These are phyloP conservation scores for Charina bottae DNA, from an alignment of 2,113 vertebrate genomes.

Conservation along the genomic window DNA sequence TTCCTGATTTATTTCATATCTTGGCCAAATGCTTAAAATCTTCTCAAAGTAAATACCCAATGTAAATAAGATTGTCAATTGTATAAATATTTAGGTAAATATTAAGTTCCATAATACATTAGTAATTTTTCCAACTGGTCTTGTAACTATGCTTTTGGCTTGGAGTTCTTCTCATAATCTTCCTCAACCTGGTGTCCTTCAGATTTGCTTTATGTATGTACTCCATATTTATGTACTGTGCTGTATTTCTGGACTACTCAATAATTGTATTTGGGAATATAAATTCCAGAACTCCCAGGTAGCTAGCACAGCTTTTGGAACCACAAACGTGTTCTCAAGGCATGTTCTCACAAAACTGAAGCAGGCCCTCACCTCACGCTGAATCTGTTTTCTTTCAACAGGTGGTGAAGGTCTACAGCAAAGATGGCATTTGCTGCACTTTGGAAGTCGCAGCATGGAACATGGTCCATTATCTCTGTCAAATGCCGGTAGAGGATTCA, in stretches of 20 bases:
- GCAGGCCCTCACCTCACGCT: neutral
- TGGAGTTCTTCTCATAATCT: neutral
- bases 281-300: neutral
- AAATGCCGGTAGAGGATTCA: neutral
- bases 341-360: neutral
- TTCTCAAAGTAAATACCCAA: neutral
- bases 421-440: neutral
- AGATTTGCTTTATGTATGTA: neutral
- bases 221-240: neutral
- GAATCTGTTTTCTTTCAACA: neutral
- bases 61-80: neutral
- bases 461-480: neutral
- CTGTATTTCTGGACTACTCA: neutral
- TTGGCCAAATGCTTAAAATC: neutral
- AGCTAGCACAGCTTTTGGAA: neutral
- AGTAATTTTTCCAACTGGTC: neutral
- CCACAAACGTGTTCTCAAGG: neutral
- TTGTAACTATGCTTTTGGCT: neutral
- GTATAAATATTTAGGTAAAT: neutral
- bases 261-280: neutral
- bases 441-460: neutral
- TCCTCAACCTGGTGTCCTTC: neutral
- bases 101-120: neutral
- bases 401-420: neutral
- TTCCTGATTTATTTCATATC: neutral